Evolutionary conservation across 2,888 invertebrate species (phyloP).

Genomic region (Euzetes globulus): DNA sequence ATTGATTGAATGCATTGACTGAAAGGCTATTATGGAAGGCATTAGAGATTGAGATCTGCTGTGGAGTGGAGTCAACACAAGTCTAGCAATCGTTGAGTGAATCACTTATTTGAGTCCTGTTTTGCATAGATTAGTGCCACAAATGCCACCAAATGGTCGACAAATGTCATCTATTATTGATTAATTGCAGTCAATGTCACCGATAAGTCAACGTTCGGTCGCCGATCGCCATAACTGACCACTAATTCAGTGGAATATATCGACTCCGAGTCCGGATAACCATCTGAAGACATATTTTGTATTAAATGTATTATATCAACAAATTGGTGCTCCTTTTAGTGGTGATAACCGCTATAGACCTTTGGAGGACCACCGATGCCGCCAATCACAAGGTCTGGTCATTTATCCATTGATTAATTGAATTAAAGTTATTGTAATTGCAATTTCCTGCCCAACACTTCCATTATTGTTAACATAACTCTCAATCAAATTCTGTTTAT

Average conservation of each 20-base stretch:
- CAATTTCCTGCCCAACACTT: neutral
- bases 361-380: neutral
- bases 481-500: neutral
- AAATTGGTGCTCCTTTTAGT: neutral
- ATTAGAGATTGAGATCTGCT: neutral
- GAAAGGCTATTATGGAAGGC: neutral
- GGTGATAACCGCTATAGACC: neutral
- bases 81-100: neutral
- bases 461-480: neutral
- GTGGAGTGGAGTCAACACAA: neutral
- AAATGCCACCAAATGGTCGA: neutral
- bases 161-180: neutral
- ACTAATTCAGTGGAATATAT: neutral
- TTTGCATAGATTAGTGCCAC: neutral
- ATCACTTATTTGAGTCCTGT: neutral
- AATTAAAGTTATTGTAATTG: neutral
- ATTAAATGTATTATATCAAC: neutral
- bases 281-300: neutral
- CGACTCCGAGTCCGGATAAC: neutral
- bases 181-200: neutral
- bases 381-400: neutral
- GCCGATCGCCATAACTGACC: neutral
- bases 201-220: neutral
- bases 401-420: neutral
- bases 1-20: neutral